phyloP scores from a whole-genome alignment of 2,888 invertebrate genomes.

The Ophioninae sp. region DNA sequence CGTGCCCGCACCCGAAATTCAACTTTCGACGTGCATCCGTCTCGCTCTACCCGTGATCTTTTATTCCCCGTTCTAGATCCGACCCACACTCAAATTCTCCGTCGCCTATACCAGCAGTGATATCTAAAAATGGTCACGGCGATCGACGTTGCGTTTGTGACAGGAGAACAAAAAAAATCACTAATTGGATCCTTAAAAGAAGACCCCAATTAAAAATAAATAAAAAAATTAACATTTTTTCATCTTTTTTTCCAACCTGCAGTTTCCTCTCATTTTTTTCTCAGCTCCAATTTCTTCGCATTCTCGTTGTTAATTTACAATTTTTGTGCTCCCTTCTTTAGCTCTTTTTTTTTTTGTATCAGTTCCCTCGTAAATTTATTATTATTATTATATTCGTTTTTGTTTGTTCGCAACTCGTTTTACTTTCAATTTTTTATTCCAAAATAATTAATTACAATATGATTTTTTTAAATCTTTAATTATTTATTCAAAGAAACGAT shows the following conservation, averaged over 20 bases:
- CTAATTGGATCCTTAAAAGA: neutral
- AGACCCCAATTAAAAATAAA: conserved; percentile 30
- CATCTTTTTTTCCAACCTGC: too few species aligned
- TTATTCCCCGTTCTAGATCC: conserved; percentile 52
- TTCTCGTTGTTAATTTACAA: neutral
- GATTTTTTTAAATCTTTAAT: too few species aligned
- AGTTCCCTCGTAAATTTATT: too few species aligned
- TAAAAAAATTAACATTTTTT: too few species aligned
- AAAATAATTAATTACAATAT: too few species aligned
- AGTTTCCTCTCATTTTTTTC: neutral
- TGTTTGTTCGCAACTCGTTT: too few species aligned
- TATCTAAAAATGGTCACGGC: conserved; percentile 33
- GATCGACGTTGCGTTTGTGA: neutral
- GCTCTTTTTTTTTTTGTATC: neutral
- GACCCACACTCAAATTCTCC: conserved; percentile 42
- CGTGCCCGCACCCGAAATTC: conserved; percentile 53
- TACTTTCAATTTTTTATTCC: too few species aligned
- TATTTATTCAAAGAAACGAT: too few species aligned
- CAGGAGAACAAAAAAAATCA: neutral
- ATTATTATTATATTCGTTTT: too few species aligned
- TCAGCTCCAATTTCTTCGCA: neutral
- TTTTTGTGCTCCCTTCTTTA: neutral
- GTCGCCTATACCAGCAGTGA: neutral
- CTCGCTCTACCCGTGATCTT: conserved; percentile 12
- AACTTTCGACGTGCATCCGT: conserved; percentile 55